A percentile compares a stretch with the other conserved stretches of the same genome.
phyloP scores from a whole-genome alignment of 2,113 vertebrate species.

The Nothoprocta perdicaria region DNA sequence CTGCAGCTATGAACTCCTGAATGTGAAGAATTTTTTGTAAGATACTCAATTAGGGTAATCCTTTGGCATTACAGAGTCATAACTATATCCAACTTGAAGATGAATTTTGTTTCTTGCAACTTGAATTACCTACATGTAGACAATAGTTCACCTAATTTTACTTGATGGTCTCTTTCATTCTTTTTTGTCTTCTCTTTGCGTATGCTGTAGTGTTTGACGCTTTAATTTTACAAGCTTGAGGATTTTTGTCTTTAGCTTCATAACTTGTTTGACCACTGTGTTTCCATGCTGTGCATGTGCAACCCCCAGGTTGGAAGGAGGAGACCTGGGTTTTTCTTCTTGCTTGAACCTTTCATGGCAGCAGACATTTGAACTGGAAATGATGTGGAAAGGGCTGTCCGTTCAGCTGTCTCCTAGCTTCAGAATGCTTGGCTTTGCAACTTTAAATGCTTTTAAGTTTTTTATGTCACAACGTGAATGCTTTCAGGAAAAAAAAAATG shows the following conservation, averaged over 20 bases:
- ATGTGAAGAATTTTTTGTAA: not conserved
- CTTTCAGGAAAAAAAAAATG: not conserved
- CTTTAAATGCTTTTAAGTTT: not conserved
- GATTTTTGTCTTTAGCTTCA: not conserved
- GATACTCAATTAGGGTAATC: not conserved
- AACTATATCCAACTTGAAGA: not conserved
- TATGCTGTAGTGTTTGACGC: not conserved
- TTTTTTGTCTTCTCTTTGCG: not conserved
- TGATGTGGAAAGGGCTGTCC: not conserved
- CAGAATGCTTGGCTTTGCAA: not conserved
- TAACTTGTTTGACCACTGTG: not conserved
- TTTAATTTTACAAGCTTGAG: not conserved
- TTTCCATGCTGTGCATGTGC: not conserved
- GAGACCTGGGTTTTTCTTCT: not conserved
- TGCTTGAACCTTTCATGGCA: not conserved
- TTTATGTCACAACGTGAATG: not conserved
- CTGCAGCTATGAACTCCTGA: slow-evolving; percentile 13
- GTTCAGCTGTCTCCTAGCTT: not conserved
- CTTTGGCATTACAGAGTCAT: not conserved
- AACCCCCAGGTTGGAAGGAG: not conserved
- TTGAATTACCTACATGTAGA: not conserved
- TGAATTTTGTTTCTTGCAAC: not conserved
- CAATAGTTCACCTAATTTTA: not conserved
- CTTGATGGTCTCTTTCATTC: not conserved
- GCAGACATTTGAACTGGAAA: not conserved